These are phyloP conservation scores for Typhlomys cinereus DNA, from an alignment of 2,113 vertebrate species.

Conservation along the genomic window DNA sequence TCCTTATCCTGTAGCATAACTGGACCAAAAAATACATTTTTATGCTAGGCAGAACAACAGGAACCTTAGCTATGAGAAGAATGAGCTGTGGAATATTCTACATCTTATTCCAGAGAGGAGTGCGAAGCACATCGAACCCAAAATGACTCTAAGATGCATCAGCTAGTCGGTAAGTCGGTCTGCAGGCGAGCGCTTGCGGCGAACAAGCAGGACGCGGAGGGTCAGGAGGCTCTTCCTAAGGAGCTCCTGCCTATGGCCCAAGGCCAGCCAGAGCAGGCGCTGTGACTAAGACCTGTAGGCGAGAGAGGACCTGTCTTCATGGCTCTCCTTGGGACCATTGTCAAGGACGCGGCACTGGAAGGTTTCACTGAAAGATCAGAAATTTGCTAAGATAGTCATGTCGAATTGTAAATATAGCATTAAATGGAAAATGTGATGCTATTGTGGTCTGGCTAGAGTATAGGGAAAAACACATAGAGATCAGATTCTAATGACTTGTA, in stretches of 20 bases:
- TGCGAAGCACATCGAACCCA: neutral
- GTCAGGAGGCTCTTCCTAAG: too few relatives aligned
- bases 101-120: conserved; percentile 12
- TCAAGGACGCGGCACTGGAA: conserved; percentile 20
- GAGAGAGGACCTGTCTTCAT: neutral
- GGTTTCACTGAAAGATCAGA: conserved; percentile 19
- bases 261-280: neutral
- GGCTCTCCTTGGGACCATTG: neutral
- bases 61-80: neutral
- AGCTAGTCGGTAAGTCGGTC: too few relatives aligned
- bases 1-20: neutral
- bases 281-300: neutral
- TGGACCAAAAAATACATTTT: neutral
- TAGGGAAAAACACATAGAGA: neutral
- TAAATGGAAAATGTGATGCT: neutral
- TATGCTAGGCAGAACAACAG: neutral
- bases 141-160: conserved; percentile 46
- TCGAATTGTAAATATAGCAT: neutral
- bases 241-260: too few relatives aligned
- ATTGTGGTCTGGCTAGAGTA: neutral
- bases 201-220: too few relatives aligned
- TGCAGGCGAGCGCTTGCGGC: too few relatives aligned
- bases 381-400: neutral
- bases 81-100: neutral
- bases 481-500: neutral